Evolutionary conservation across 2,888 invertebrate genomes (phyloP).

Genomic region (Parascotia fuliginaria): DNA sequence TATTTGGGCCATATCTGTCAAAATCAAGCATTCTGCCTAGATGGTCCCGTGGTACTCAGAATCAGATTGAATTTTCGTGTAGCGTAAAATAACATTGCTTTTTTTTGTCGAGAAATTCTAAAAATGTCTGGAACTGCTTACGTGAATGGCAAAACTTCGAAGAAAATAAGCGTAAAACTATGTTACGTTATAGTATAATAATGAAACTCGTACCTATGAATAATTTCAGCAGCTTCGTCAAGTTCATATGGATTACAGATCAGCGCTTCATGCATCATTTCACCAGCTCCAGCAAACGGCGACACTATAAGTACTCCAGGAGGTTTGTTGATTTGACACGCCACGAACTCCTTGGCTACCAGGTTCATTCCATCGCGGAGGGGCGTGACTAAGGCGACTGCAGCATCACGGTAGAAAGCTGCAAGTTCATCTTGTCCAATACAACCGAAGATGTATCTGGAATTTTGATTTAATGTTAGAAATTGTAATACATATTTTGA

Average conservation of each 20-base stretch:
- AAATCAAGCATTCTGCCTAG: too few species aligned
- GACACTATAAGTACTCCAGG: conserved; percentile 95
- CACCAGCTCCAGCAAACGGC: conserved; percentile 96
- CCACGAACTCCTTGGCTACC: conserved; percentile 96
- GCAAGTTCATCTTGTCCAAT: conserved; percentile 94
- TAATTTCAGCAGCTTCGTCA: conserved; percentile 94
- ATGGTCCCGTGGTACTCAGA: too few species aligned
- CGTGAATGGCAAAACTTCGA: too few species aligned
- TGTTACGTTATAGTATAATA: too few species aligned
- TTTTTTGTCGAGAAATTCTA: too few species aligned
- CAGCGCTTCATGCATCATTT: conserved; percentile 97
- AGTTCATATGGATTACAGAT: conserved; percentile 96
- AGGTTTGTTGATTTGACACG: conserved; percentile 94
- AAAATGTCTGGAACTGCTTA: too few species aligned
- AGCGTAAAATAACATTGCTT: too few species aligned
- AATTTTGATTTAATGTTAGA: too few species aligned
- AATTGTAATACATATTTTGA: too few species aligned
- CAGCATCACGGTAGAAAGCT: conserved; percentile 94
- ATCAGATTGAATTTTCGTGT: too few species aligned
- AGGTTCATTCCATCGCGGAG: conserved; percentile 96
- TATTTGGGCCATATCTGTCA: not conserved
- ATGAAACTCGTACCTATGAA: conserved; percentile 88
- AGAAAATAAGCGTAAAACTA: too few species aligned
- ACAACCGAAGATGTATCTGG: conserved; percentile 93
- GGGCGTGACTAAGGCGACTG: conserved; percentile 95